Evolutionary conservation across 2,797 vertebrate species (phyloP).

Genomic region (Enteromius anoplus): DNA sequence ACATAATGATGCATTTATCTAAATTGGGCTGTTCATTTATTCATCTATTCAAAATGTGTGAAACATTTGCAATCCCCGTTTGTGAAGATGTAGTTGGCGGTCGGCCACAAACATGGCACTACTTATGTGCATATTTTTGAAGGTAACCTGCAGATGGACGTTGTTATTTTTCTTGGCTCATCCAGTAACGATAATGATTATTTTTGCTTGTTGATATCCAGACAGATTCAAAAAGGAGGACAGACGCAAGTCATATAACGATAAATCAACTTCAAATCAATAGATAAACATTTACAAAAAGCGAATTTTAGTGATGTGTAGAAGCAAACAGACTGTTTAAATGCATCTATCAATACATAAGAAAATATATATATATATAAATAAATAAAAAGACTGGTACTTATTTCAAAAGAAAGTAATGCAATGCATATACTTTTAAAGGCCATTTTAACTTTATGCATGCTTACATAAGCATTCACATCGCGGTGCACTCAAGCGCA

Average conservation of each 20-base stretch:
- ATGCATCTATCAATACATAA: not conserved
- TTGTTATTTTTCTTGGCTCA: conserved; percentile 18
- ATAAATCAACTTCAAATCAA: not conserved
- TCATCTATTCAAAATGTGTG: conserved; percentile 42
- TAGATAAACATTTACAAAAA: not conserved
- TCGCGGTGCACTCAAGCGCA: not conserved
- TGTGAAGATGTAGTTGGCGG: conserved; percentile 41
- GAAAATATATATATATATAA: not conserved
- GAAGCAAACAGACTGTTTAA: not conserved
- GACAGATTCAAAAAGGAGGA: not conserved
- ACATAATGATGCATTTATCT: conserved; percentile 48
- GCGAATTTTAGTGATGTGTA: not conserved
- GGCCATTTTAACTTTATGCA: not conserved
- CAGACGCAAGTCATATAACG: not conserved
- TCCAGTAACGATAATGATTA: not conserved
- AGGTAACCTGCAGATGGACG: conserved; percentile 30
- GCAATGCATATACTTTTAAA: not conserved
- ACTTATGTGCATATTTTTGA: conserved; percentile 32
- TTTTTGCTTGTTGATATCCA: conserved; percentile 6
- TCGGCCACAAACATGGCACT: conserved; percentile 38
- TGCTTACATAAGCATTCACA: not conserved
- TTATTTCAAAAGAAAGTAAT: not conserved
- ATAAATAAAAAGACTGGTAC: not conserved
- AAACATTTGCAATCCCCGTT: conserved; percentile 37
- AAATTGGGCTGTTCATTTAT: conserved; percentile 44